phyloP scores from a whole-genome alignment of 92 coral and sea anemone species.

The Virgularia gustaviana region DNA sequence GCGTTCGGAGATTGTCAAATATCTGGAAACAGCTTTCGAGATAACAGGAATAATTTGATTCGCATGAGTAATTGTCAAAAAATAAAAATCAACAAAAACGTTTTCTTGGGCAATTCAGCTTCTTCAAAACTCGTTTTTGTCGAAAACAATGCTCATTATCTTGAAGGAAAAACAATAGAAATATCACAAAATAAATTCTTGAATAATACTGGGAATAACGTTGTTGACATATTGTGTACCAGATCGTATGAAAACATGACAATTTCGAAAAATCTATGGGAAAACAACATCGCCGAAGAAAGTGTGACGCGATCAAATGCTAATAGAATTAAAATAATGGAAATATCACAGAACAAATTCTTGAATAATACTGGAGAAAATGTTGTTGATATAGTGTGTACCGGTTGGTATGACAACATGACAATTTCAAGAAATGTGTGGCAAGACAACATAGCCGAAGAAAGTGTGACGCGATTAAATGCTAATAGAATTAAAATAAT shows the following conservation, averaged over 20 bases:
- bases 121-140: no score
- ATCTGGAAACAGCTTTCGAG: constrained; percentile 2
- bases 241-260: neutral
- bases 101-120: no score
- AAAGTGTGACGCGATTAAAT: neutral
- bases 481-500: neutral
- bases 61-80: neutral
- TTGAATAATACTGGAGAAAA: neutral
- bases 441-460: neutral
- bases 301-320: neutral
- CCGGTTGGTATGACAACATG: neutral
- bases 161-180: neutral
- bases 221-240: neutral
- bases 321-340: neutral
- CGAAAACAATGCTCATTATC: no score
- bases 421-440: neutral
- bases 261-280: neutral
- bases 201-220: neutral
- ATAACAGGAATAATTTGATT: neutral
- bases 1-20: neutral
- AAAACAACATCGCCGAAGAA: neutral
- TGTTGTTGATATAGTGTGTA: neutral
- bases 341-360: neutral
- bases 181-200: neutral
- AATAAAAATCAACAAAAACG: no score